These are phyloP conservation scores for Rhopalosiphum nymphaeae DNA, from an alignment of 2,888 invertebrate species.

Conservation along the genomic window DNA sequence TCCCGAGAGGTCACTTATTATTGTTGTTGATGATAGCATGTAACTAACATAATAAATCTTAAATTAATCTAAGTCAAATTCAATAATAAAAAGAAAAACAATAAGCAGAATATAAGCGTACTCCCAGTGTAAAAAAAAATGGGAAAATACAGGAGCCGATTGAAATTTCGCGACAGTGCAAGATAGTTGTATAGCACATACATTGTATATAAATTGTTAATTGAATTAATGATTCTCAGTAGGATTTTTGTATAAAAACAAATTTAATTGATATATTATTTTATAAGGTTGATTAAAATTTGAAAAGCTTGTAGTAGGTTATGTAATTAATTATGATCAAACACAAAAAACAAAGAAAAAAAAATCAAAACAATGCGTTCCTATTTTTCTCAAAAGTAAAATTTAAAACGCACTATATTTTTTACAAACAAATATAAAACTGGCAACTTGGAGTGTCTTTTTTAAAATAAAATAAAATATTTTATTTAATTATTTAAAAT, in stretches of 20 bases:
- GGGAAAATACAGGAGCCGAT: not conserved
- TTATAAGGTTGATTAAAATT: not conserved
- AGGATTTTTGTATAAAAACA: not conserved
- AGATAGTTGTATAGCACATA: not conserved
- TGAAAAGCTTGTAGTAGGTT: not conserved
- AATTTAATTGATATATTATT: not conserved
- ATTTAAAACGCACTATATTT: not conserved
- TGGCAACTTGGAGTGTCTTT: not conserved
- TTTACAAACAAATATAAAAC: not conserved
- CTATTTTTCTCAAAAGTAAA: not conserved
- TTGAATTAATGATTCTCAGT: not conserved
- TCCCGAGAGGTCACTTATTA: slow-evolving; percentile 39
- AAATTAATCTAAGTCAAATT: not conserved
- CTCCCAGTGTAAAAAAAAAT: not conserved
- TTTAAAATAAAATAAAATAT: too few species aligned
- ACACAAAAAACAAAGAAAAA: not conserved
- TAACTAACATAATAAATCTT: not conserved
- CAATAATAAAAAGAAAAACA: not conserved
- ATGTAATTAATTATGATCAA: not conserved
- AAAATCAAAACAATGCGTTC: not conserved
- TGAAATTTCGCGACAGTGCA: not conserved
- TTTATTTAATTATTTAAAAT: too few species aligned
- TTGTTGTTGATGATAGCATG: not conserved
- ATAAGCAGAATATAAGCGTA: not conserved
- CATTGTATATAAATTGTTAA: not conserved